phyloP scores from a whole-genome alignment of 2,113 vertebrate genomes.

The Ictidomys tridecemlineatus region DNA sequence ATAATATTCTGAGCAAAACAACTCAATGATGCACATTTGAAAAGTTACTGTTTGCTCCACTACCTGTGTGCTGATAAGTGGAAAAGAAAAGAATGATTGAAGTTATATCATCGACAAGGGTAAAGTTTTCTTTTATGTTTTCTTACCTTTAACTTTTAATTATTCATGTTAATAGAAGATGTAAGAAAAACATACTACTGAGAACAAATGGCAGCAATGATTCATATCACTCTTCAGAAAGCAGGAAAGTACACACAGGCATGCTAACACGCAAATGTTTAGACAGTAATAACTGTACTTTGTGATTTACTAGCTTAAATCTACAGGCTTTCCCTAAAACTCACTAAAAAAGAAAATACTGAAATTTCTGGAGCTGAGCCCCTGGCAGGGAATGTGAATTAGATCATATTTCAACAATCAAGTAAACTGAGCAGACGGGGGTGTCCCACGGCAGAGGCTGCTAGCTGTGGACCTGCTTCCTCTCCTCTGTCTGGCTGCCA shows the following conservation, averaged over 20 bases:
- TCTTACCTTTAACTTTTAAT: conserved; percentile 27
- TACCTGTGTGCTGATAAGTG: not conserved
- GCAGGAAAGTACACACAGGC: conserved; percentile 34
- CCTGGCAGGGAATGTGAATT: not conserved
- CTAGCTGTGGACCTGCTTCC: not conserved
- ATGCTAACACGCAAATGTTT: conserved; percentile 51
- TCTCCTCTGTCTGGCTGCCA: too few relatives aligned
- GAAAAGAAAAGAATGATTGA: not conserved
- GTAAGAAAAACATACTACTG: not conserved
- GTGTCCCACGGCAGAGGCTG: not conserved
- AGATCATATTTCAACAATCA: not conserved
- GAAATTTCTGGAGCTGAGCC: not conserved
- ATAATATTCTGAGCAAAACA: conserved; percentile 14
- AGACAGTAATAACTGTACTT: conserved; percentile 24
- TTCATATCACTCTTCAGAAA: conserved; percentile 51
- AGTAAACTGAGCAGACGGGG: not conserved
- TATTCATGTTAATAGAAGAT: not conserved
- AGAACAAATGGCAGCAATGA: conserved; percentile 48
- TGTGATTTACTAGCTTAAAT: conserved; percentile 45
- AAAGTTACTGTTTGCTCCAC: not conserved
- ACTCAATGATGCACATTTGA: not conserved
- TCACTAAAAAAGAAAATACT: conserved; percentile 49
- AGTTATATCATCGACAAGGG: not conserved
- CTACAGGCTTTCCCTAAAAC: conserved; percentile 7
- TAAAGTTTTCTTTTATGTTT: not conserved